phyloP scores from a whole-genome alignment of 1,140 invertebrate genomes.

The Palaemon carinicauda region DNA sequence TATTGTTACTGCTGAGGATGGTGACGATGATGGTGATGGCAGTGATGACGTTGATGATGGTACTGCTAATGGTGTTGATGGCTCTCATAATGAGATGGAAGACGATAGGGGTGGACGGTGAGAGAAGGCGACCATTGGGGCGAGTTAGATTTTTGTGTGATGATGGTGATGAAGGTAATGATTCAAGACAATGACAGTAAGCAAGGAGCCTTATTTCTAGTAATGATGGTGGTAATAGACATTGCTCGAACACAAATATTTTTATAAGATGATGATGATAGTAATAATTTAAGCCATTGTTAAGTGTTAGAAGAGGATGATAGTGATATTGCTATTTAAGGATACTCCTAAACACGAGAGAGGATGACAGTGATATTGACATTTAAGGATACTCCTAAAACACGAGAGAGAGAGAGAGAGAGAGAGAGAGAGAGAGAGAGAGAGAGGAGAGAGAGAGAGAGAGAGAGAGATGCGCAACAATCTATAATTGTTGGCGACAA shows the following conservation, averaged over 20 bases:
- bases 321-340: too few species aligned
- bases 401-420: neutral
- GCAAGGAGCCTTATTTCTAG: too few species aligned
- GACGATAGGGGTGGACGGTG: too few species aligned
- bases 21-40: too few species aligned
- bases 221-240: neutral
- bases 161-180: neutral
- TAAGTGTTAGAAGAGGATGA: neutral
- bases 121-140: neutral
- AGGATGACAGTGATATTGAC: neutral
- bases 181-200: neutral
- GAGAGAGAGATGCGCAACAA: neutral
- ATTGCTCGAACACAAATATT: neutral
- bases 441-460: slow-evolving; percentile 16
- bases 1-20: too few species aligned
- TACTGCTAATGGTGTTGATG: too few species aligned
- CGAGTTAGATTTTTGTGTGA: neutral
- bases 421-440: slow-evolving; percentile 12
- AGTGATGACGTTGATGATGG: too few species aligned
- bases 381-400: too few species aligned
- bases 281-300: neutral
- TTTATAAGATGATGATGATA: neutral
- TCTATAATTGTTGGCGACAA: too few species aligned
- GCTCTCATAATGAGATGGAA: neutral
- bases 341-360: neutral